Conservation (phyloP, 2,888 invertebrate genomes). For the Drosophila ochracea region DNA sequence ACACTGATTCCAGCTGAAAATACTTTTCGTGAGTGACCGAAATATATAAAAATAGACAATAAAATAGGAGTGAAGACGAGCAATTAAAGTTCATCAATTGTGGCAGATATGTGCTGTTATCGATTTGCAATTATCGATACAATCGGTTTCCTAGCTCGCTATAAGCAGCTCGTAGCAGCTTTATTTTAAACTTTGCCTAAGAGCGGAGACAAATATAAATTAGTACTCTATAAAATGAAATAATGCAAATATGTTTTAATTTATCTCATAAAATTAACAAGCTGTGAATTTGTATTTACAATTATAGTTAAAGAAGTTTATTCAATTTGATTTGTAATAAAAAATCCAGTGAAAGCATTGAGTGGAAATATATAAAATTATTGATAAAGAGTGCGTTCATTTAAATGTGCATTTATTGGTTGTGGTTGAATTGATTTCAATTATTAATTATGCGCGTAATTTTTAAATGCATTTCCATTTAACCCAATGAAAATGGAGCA, state of each 20-base stretch:
- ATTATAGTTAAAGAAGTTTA: conserved; percentile 1
- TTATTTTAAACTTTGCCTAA: background rate
- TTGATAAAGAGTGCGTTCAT: conserved; percentile 19
- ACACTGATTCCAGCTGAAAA: background rate
- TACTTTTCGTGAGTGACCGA: background rate
- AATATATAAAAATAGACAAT: background rate
- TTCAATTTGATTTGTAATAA: conserved; percentile 10
- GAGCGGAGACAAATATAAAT: background rate
- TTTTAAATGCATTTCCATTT: conserved; percentile 37
- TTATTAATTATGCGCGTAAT: conserved; percentile 62
- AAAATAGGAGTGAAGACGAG: background rate
- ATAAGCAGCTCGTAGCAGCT: background rate
- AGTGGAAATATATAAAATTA: conserved; percentile 21
- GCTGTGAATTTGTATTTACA: too few relatives aligned
- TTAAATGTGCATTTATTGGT: conserved; percentile 43
- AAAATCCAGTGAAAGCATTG: background rate
- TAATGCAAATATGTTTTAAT: background rate
- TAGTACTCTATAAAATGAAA: background rate
- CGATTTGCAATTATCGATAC: background rate
- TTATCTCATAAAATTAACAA: background rate
- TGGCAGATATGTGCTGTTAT: background rate
- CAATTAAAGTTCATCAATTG: background rate
- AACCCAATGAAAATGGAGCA: background rate
- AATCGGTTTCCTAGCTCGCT: background rate
- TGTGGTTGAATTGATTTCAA: conserved; percentile 60